A percentile compares a stretch with the other conserved stretches of the same genome.
These are phyloP conservation scores for Actias luna DNA, from an alignment of 2,888 invertebrate genomes.

Conservation along the genomic window DNA sequence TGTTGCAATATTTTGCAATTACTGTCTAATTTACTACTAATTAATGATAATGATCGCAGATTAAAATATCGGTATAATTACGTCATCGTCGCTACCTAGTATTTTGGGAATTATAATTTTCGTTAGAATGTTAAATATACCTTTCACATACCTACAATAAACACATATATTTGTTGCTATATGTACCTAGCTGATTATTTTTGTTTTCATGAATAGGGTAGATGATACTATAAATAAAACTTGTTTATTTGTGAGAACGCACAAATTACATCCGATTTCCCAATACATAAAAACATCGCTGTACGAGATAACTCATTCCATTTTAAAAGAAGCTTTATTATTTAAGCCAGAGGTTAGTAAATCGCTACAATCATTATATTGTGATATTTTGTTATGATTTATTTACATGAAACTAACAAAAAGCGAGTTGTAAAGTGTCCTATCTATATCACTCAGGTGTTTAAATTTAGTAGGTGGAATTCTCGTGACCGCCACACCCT, in stretches of 20 bases:
- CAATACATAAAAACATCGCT: background rate
- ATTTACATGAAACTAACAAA: conserved; percentile 49
- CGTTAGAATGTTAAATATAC: no score
- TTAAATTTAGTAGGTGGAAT: conserved; percentile 32
- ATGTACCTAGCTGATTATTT: background rate
- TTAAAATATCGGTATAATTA: conserved; percentile 64
- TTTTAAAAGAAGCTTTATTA: conserved; percentile 6
- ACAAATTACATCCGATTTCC: background rate
- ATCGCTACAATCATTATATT: background rate
- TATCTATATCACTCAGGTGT: conserved; percentile 45
- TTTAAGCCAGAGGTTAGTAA: conserved; percentile 1
- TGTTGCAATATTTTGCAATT: conserved; percentile 62
- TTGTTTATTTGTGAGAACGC: background rate
- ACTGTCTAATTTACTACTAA: conserved; percentile 64
- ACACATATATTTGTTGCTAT: background rate
- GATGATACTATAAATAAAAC: background rate
- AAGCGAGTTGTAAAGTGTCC: conserved; percentile 53
- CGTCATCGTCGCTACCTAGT: conserved; percentile 45
- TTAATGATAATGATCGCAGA: conserved; percentile 68
- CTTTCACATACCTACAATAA: no score
- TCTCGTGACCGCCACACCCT: conserved; percentile 75
- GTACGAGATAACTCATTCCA: background rate
- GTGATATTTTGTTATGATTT: background rate
- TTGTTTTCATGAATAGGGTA: background rate
- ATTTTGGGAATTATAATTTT: conserved; percentile 19